Percentiles rank a stretch among this genome's conserved stretches.
Evolutionary conservation across 2,888 invertebrate species (phyloP).

Genomic region (Bugulina stolonifera): DNA sequence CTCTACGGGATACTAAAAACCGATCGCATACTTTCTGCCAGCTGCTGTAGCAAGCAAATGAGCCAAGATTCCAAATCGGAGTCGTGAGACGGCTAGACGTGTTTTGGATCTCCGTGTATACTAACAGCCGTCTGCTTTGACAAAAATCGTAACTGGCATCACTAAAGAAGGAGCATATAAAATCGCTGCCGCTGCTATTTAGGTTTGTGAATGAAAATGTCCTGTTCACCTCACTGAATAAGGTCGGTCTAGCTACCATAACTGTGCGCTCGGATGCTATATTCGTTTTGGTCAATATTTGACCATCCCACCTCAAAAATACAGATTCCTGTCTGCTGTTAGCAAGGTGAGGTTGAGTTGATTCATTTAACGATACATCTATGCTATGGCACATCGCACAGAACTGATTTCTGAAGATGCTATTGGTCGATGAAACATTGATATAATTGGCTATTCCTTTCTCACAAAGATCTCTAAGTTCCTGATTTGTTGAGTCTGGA

Average conservation of each 20-base stretch:
- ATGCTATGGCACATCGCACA: not conserved
- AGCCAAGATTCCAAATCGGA: not conserved
- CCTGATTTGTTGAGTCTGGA: not conserved
- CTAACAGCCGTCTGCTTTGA: not conserved
- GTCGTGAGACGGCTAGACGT: not conserved
- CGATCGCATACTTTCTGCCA: slow-evolving; percentile 1
- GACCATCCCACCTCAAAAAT: not conserved
- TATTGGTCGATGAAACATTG: not conserved
- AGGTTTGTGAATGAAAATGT: slow-evolving; percentile 1
- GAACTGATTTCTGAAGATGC: slow-evolving; percentile 6
- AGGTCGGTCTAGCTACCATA: not conserved
- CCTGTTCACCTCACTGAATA: not conserved
- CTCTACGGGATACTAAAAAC: not conserved
- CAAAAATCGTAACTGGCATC: not conserved
- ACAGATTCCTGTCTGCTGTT: not conserved
- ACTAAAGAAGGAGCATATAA: slow-evolving; percentile 8
- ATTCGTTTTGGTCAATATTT: not conserved
- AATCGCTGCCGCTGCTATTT: not conserved
- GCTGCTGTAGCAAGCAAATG: not conserved
- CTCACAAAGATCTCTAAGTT: slow-evolving; percentile 7
- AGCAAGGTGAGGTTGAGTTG: not conserved
- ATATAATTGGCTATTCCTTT: not conserved
- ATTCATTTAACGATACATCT: not conserved
- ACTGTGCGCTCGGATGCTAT: not conserved
- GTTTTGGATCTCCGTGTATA: not conserved